Evolutionary conservation across 2,888 invertebrate genomes (phyloP), one percentile per base, ranked within the genome.

Genomic region (Lypha dubia): DNA sequence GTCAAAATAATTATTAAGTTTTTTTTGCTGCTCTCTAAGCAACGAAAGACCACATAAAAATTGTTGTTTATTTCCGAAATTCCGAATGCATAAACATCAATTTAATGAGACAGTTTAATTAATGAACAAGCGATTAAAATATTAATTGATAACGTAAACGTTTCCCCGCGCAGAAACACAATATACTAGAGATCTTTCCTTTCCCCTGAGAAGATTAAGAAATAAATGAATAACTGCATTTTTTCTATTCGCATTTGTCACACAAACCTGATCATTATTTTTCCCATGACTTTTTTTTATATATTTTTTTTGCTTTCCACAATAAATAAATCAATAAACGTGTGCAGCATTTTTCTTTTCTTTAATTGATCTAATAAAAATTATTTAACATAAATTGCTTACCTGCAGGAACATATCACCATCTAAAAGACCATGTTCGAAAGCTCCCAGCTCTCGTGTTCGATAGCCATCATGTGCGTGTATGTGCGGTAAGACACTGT

Each of bases 391-490:
- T 24, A 60, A 74, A 74, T 74, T 67, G 87, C 91, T 93, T 93
- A 98, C 98, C 96, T 98, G 98, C 89, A 98, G 94, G 94, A 98
- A 98, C 96, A 97, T 96, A 93, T 98, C 98, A 88, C 98, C 98
- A 92, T 98, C 98, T 88, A 98, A 94, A 93, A 97, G 95, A 88
- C 96, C 95, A 93, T 97, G 97, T 92, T 97, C 97, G 93, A 97
- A 97, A 83, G 97, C 96, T 46, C 96, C 95, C 92, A 97, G 94
- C 90, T 96, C 96, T 90, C 96, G 93, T 87, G 94, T 94, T 88
- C 96, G 93, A 92, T 93, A 93, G 87, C 92, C 91, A 88, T 94
- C 94, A 85, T 94, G 93, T 86, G 94, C 92, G 90, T 94, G 94
- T 67, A 93, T 94, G 91, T 96, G 96, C 80, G 92, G 92, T 90